Evolutionary conservation across 2,797 vertebrate genomes (phyloP), one percentile per base, ranked within the genome.

Genomic region (Microcaecilia unicolor): DNA sequence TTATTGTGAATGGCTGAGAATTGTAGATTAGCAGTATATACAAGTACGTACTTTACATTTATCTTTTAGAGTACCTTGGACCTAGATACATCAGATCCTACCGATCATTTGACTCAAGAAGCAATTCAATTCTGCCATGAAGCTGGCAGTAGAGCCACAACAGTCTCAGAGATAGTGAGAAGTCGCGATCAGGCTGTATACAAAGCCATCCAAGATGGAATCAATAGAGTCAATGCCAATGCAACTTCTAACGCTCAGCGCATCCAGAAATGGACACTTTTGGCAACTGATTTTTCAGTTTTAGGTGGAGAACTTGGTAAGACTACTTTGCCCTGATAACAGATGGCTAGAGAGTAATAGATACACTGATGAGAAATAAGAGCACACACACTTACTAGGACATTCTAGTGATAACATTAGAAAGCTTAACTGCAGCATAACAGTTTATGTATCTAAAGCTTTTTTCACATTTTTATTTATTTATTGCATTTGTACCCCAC

Each of bases 261-360:
- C 27, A 77, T 93, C 51, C 80, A 91, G 34, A 94, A 92, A 57
- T 93, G 89, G 86, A 73, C 36, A 8, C 34, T 94, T 34, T 65
- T 95, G 8, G 54, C 47, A 27, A 81, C 72, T 40, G 90, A 93
- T 51, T 95, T 93, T 41, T 93, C 90, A 23, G 77, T 93, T 51
- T 61, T 72, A 0, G 88, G 89, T 9, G 89, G 89, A 67, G 91
- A 92, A 56, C 40, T 92, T 31, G 90, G 92, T 91, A 75, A 67
- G 80, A 30, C 9, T 11, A 15, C 6, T 11, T 34, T n/a, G 25
- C 22, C 12, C 6, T 4, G 14, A 25, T 10, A 10, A n/a, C n/a
- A 27, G 5, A n/a, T n/a, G n/a, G n/a, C n/a, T n/a, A n/a, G n/a
- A n/a, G n/a, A n/a, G n/a, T n/a, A n/a, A n/a, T n/a, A n/a, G n/a